Evolutionary conservation across 2,113 vertebrate species (phyloP).

Genomic region (Brienomyrus longianalis): DNA sequence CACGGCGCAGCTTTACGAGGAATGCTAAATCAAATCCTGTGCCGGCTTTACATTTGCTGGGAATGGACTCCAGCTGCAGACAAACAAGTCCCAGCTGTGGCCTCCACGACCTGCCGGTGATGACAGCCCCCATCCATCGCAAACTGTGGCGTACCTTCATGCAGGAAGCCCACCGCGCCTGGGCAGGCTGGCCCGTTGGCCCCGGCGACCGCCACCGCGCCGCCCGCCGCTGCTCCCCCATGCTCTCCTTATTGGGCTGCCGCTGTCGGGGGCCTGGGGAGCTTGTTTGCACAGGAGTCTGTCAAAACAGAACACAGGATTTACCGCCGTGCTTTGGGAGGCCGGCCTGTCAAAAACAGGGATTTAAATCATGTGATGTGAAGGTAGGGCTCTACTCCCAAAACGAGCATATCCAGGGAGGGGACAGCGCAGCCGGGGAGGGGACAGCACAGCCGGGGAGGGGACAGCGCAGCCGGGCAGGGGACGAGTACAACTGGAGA

Average conservation of each 20-base stretch:
- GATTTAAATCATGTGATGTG: slow-evolving; percentile 5
- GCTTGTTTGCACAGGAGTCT: slow-evolving; percentile 24
- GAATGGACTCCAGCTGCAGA: slow-evolving; percentile 41
- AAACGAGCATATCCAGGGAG: background rate
- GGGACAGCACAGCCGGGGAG: background rate
- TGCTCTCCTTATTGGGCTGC: slow-evolving; percentile 12
- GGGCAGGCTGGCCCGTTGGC: slow-evolving; percentile 12
- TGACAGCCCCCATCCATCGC: slow-evolving; percentile 33
- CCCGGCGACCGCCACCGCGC: background rate
- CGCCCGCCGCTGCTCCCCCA: background rate
- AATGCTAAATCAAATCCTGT: slow-evolving; percentile 37
- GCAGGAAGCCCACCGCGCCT: slow-evolving; percentile 32
- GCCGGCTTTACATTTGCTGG: slow-evolving; percentile 30
- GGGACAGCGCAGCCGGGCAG: no score
- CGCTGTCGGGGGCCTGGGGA: background rate
- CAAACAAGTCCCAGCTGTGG: slow-evolving; percentile 34
- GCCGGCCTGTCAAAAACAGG: background rate
- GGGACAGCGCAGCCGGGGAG: background rate
- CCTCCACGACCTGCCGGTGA: slow-evolving; percentile 2
- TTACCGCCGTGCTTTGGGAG: slow-evolving; percentile 11
- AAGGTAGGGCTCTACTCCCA: slow-evolving; percentile 15
- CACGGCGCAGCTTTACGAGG: slow-evolving; percentile 35
- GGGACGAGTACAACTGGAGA: background rate
- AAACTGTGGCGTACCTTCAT: slow-evolving; percentile 25
- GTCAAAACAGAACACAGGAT: slow-evolving; percentile 19